Evolutionary conservation across 2,888 invertebrate species (phyloP), one percentile per base, ranked within the genome.

Genomic region (Rhingia rostrata): DNA sequence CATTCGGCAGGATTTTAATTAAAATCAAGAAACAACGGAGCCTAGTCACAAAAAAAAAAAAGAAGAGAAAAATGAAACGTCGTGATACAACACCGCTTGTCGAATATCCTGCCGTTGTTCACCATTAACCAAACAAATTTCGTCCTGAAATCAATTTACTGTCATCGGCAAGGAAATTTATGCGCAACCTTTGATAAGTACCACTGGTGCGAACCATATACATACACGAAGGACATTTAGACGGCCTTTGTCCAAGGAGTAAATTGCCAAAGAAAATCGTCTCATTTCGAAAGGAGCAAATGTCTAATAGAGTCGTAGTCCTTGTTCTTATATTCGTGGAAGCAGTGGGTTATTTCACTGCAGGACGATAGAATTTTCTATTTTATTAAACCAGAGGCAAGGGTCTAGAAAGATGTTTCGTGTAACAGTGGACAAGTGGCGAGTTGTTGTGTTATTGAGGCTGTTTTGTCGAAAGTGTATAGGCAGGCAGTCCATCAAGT

Each of bases 1-100:
- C 67, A 63, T 66, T 64, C 64, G 67, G 39, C 74, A 47, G 70
- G 61, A 84, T 84, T 49, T 84, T 84, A 84, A 84, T 84, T 84
- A 84, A 83, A 84, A 70, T 58, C 53, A 74, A 80, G 64, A 49
- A 84, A 60, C 37, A 70, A 64, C 43, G 32, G 43, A 37, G 56
- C 30, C 32, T 33, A 12, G 35, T 9, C 30, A 6, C 10, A 47
- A 39, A 51, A 53, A 43, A 63, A 14, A 32, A 35, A 51, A 22
- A 10, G 9, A 72, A 53, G 33, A 41, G 22, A 22, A 22, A 22
- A 2, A 56, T 14, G 14, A 53, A n/a, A n/a, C n/a, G n/a, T n/a
- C n/a, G 49, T 61, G 49, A 33, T 43, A n/a, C 14, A 60, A 64
- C 66, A 58, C 56, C 58, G 58, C 60, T 64, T 45, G 35, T 61